A percentile compares a stretch with the other conserved stretches of the same genome.
Evolutionary conservation across 2,888 invertebrate genomes (phyloP).

Genomic region (Sepioteuthis lessoniana): DNA sequence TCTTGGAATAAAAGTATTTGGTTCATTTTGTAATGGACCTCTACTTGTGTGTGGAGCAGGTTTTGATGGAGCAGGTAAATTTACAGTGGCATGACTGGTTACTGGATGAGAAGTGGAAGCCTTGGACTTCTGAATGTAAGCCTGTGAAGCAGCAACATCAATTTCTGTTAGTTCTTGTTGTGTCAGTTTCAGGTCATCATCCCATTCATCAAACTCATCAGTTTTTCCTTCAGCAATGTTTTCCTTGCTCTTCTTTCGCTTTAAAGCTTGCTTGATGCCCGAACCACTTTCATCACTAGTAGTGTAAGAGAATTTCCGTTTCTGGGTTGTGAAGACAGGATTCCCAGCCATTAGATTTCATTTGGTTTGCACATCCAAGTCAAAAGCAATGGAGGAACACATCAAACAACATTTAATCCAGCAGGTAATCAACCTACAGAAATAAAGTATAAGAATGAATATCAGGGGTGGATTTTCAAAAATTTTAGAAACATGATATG

Average conservation of each 20-base stretch:
- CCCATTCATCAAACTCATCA: slow-evolving; percentile 57
- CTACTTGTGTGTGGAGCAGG: neutral
- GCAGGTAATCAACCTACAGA: neutral
- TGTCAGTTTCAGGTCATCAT: slow-evolving; percentile 59
- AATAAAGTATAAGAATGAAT: neutral
- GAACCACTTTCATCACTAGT: slow-evolving; percentile 43
- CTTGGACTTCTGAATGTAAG: slow-evolving; percentile 24
- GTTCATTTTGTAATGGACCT: neutral
- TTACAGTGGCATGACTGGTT: neutral
- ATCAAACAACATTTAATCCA: neutral
- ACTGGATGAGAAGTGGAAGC: neutral
- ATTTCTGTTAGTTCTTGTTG: slow-evolving; percentile 58
- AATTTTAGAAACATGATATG: neutral
- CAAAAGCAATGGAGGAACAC: neutral
- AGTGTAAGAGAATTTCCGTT: slow-evolving; percentile 25
- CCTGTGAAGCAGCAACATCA: slow-evolving; percentile 57
- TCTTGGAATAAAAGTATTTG: neutral
- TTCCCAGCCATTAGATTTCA: slow-evolving; percentile 50
- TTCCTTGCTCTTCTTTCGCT: slow-evolving; percentile 60
- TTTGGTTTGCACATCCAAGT: slow-evolving; percentile 13
- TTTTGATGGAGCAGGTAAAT: neutral
- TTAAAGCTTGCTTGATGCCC: slow-evolving; percentile 55
- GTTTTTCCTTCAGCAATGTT: slow-evolving; percentile 48
- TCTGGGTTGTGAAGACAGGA: slow-evolving; percentile 50
- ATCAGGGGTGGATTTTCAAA: neutral